Evolutionary conservation across 92 coral and sea anemone species (phyloP).

Genomic region (Parazoanthus swiftii): DNA sequence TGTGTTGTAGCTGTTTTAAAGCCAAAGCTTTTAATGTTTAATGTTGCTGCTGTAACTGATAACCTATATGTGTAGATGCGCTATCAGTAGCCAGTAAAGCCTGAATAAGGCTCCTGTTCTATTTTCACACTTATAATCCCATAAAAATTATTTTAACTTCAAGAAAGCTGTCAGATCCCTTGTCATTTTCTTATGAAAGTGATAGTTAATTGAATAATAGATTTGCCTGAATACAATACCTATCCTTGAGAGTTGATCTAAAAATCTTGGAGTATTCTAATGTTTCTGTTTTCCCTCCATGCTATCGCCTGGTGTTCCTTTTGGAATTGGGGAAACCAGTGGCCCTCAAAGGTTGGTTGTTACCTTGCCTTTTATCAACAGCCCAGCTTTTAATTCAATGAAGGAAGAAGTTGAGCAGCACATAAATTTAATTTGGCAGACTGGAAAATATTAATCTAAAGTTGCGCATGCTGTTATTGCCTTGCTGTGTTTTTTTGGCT

Average conservation of each 20-base stretch:
- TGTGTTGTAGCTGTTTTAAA: neutral
- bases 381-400: neutral
- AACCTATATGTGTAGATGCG: neutral
- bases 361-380: slow-evolving; percentile 8
- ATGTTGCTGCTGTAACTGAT: neutral
- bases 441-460: neutral
- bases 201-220: neutral
- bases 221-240: neutral
- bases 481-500: neutral
- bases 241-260: neutral
- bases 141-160: too few relatives aligned
- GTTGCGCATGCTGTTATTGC: neutral
- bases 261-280: slow-evolving; percentile 15
- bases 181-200: neutral
- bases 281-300: slow-evolving; percentile 39
- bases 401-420: neutral
- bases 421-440: neutral
- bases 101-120: neutral
- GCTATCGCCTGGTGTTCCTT: slow-evolving; percentile 24
- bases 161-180: neutral
- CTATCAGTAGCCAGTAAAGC: too few relatives aligned
- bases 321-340: slow-evolving; percentile 38
- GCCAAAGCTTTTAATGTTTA: neutral
- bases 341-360: slow-evolving; percentile 42
- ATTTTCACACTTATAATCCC: neutral